phyloP scores from a whole-genome alignment of 2,888 invertebrate species.

The Synergus japonicus region DNA sequence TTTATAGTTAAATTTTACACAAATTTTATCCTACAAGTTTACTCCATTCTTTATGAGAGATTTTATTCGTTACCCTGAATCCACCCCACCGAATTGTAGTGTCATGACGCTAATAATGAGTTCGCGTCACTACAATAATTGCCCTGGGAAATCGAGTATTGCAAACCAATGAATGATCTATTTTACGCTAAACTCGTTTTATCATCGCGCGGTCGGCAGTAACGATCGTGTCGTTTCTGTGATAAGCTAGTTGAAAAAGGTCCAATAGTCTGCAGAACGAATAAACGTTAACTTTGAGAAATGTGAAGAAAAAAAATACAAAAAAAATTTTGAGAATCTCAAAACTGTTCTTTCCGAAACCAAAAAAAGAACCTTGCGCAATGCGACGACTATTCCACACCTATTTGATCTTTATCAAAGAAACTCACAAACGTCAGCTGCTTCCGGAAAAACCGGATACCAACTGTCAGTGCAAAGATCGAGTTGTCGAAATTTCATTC shows the following conservation, averaged over 20 bases:
- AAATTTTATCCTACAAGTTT: constrained; percentile 64
- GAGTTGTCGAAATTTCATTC: constrained; percentile 4
- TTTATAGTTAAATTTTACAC: constrained; percentile 65
- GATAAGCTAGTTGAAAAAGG: constrained; percentile 38
- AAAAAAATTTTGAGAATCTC: constrained; percentile 5
- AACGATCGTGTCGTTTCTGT: constrained; percentile 40
- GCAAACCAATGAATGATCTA: constrained; percentile 25
- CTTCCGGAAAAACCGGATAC: not conserved
- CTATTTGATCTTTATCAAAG: constrained; percentile 37
- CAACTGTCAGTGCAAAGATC: not conserved
- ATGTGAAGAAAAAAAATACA: not conserved
- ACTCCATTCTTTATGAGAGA: constrained; percentile 60
- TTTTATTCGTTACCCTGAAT: constrained; percentile 56
- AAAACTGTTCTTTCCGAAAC: not conserved
- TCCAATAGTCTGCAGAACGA: constrained; percentile 26
- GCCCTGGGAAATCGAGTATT: not conserved
- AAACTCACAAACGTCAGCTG: constrained; percentile 30
- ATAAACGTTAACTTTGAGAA: constrained; percentile 19
- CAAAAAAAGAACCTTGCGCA: not conserved
- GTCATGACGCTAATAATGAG: not conserved
- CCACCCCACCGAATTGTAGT: not conserved
- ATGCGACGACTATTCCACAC: constrained; percentile 12
- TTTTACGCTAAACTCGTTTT: constrained; percentile 33
- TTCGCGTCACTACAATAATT: no score
- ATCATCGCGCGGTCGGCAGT: constrained; percentile 34